Conservation (phyloP, 1,140 invertebrate genomes). For the Pogonus chalceus region DNA sequence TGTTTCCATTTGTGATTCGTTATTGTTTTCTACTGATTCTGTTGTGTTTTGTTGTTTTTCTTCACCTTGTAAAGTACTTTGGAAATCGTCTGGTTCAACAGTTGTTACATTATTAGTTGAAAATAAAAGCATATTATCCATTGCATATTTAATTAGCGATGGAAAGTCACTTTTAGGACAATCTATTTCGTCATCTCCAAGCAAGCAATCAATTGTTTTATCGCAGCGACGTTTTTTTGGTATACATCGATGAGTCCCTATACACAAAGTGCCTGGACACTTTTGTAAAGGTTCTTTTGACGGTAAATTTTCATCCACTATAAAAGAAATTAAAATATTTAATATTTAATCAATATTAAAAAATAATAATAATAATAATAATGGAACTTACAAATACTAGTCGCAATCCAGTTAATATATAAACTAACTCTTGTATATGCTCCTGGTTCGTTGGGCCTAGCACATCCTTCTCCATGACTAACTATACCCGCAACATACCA, state of each 20-base stretch:
- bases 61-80: conserved; percentile 13
- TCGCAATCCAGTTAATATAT: conserved; percentile 63
- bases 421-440: conserved; percentile 67
- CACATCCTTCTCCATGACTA: conserved; percentile 75
- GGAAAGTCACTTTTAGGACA: conserved; percentile 37
- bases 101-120: not conserved
- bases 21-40: not conserved
- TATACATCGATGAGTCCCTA: conserved; percentile 53
- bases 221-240: conserved; percentile 53
- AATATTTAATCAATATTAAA: not conserved
- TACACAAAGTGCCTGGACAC: conserved; percentile 60
- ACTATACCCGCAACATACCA: conserved; percentile 70
- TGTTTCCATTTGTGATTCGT: not conserved
- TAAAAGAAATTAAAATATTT: conserved; percentile 18
- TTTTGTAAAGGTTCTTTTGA: conserved; percentile 41
- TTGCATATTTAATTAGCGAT: conserved; percentile 17
- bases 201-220: conserved; percentile 59
- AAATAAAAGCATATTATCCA: conserved; percentile 15
- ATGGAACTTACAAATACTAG: conserved; percentile 37
- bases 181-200: conserved; percentile 63
- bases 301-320: conserved; percentile 38
- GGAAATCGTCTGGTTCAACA: conserved; percentile 23
- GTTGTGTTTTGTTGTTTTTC: not conserved
- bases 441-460: conserved; percentile 61
- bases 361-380: not conserved